Evolutionary conservation across 2,113 vertebrate genomes (phyloP), one percentile per base, ranked within the genome.

Genomic region (Ictalurus punctatus): DNA sequence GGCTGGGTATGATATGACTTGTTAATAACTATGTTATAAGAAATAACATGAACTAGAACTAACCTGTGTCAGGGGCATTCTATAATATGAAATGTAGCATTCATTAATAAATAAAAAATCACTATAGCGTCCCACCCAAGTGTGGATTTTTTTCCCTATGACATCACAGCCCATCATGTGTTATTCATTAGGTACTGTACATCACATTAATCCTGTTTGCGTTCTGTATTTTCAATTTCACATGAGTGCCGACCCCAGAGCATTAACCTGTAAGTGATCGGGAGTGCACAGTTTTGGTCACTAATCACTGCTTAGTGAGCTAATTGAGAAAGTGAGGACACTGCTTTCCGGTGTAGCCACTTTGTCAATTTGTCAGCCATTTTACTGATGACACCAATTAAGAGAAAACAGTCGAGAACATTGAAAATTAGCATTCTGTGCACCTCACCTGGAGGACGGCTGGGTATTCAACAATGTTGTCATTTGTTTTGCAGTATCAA

Each of bases 321-420:
- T 93, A 90, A 90, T 89, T 92, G 86, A 92, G 88, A 91, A 92
- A 91, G 89, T 91, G 81, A 87, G 56, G 79, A 90, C 86, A 91
- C 87, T 88, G 61, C 63, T 65, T 54, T 86, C 59, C 86, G 81
- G 34, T n/a, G 59, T 90, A 90, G 92, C 90, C 90, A 91, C 92
- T 90, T 93, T 89, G 84, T 87, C 81, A 93, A 92, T 95, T 94
- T 80, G 93, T 92, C 92, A 90, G 91, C 92, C 65, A 88, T 92
- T 94, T 92, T 90, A 82, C 94, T 95, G 95, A 96, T 95, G 95
- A 95, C 90, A 93, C 93, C 95, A 94, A 93, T 95, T 96, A 95
- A 95, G 94, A 92, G 91, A 93, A 95, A 95, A 94, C 93, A 94
- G 92, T 92, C 90, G 89, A 89, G 91, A 91, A 92, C 94, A 90